Evolutionary conservation across 2,888 invertebrate genomes (phyloP), one percentile per base, ranked within the genome.

Genomic region (Petrolisthes manimaculis): DNA sequence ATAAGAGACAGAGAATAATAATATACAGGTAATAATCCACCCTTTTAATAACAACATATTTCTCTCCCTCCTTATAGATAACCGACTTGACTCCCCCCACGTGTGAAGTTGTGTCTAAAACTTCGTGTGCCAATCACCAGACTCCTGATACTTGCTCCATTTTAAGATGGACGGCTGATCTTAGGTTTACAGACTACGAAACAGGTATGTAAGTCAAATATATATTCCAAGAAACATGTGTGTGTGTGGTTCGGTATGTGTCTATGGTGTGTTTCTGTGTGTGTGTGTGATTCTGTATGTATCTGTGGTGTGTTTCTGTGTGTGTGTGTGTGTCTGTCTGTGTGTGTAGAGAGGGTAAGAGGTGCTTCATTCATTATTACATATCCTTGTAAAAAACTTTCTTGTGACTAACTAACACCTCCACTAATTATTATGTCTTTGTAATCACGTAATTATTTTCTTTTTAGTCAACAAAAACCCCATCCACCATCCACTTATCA

Each of bases 21-120:
- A n/a, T n/a, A n/a, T n/a, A n/a, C n/a, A n/a, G n/a, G n/a, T 37
- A 1, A 37, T 37, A 1, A 0, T 37, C 37, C 37, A 37, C 37
- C 37, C 37, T 2, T 37, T 2, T 37, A 37, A 37, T 37, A 37
- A 37, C 37, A 61, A 2, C 1, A 9, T 61, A 2, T 74, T 74
- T 74, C 8, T 21, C 18, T 74, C 24, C 6, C 24, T 12, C 24
- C n/a, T 74, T n/a, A n/a, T 69, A 82, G 82, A 37, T 18, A 14
- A n/a, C 4, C 51, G 69, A 82, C 53, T 6, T 3, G 18, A 69
- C n/a, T 8, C 53, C 82, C n/a, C 82, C 82, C 1, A 69, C 82
- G 3, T 82, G 82, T n/a, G 82, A 82, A 69, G 51, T 82, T 5
- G 0, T 69, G 6, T 24, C 67, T 67, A 82, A 82, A 53, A 14